A percentile compares a stretch with the other conserved stretches of the same genome.
Evolutionary conservation across 2,113 vertebrate species (phyloP).

Genomic region (Nematolebias whitei): DNA sequence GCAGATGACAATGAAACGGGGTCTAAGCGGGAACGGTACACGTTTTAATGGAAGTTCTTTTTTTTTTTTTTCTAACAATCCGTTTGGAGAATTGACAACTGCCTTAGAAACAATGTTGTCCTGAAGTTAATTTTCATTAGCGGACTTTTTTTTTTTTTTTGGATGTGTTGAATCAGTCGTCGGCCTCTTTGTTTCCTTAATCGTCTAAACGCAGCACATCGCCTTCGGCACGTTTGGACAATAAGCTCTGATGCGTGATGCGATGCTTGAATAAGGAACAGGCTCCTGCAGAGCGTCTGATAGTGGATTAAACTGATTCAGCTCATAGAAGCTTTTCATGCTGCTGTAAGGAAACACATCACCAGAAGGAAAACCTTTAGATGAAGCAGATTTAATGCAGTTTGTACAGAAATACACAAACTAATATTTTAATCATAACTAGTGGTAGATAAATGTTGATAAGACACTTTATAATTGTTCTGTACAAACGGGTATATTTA

Average conservation of each 20-base stretch:
- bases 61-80: neutral
- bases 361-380: slow-evolving; percentile 35
- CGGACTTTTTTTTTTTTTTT: slow-evolving; percentile 3
- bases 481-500: slow-evolving; percentile 67
- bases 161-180: slow-evolving; percentile 8
- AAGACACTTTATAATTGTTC: slow-evolving; percentile 48
- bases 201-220: slow-evolving; percentile 41
- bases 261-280: neutral
- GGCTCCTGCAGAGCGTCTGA: slow-evolving; percentile 1
- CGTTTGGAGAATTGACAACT: slow-evolving; percentile 29
- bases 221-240: slow-evolving; percentile 43
- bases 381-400: slow-evolving; percentile 40
- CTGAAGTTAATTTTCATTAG: too few relatives aligned
- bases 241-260: slow-evolving; percentile 29
- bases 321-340: slow-evolving; percentile 15
- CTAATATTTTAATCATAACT: slow-evolving; percentile 37
- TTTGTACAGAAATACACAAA: slow-evolving; percentile 43
- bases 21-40: neutral
- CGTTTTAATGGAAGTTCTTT: slow-evolving; percentile 37
- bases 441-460: slow-evolving; percentile 21
- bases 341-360: slow-evolving; percentile 47
- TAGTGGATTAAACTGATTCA: neutral
- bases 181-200: slow-evolving; percentile 1
- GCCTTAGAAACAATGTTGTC: too few relatives aligned
- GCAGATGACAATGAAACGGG: slow-evolving; percentile 29